Evolutionary conservation across 2,113 vertebrate genomes (phyloP).

Genomic region (Lucifuga dentata): DNA sequence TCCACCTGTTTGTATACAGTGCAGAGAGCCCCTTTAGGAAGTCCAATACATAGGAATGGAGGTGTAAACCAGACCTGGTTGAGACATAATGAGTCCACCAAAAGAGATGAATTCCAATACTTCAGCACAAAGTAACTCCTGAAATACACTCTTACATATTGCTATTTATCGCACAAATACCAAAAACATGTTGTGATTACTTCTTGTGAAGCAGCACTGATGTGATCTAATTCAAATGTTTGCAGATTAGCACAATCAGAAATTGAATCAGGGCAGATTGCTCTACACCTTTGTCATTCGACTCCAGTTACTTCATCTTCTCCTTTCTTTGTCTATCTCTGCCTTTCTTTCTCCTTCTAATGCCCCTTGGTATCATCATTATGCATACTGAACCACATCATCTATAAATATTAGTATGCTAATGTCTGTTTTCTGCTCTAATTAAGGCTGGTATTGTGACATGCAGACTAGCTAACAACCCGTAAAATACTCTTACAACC

Average conservation of each 20-base stretch:
- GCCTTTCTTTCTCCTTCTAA: background rate
- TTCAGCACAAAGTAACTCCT: background rate
- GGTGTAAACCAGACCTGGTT: background rate
- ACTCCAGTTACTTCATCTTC: slow-evolving; percentile 3
- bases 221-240: slow-evolving; percentile 37
- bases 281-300: background rate
- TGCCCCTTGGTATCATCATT: slow-evolving; percentile 50
- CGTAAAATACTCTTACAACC: slow-evolving; percentile 53
- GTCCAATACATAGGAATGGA: background rate
- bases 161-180: background rate
- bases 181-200: slow-evolving; percentile 7
- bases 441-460: slow-evolving; percentile 63
- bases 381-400: slow-evolving; percentile 51
- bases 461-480: slow-evolving; percentile 65
- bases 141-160: background rate
- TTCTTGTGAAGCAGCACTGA: slow-evolving; percentile 16
- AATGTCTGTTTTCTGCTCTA: slow-evolving; percentile 70
- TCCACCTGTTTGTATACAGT: background rate
- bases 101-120: too few species aligned
- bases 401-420: slow-evolving; percentile 77
- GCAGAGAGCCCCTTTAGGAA: background rate
- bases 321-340: background rate
- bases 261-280: slow-evolving; percentile 20
- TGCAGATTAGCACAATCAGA: slow-evolving; percentile 10
- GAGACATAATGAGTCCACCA: background rate